phyloP scores from a whole-genome alignment of 2,113 vertebrate genomes.

The Australoheros scitulus region DNA sequence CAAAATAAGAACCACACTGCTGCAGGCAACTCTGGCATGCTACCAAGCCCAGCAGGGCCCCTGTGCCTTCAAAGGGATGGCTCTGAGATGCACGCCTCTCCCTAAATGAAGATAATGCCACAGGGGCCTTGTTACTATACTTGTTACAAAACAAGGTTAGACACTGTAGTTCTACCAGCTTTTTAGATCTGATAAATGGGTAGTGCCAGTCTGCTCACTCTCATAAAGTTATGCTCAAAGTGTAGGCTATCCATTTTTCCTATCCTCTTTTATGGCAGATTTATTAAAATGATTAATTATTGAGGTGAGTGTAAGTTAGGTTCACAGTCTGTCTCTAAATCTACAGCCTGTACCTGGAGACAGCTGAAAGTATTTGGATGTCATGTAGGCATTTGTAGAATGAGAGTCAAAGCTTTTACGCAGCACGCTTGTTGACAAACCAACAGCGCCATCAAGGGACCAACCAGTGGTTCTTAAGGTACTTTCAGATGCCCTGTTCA shows the following conservation, averaged over 20 bases:
- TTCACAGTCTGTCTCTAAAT: background rate
- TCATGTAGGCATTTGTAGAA: background rate
- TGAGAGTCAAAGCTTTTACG: background rate
- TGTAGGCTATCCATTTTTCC: background rate
- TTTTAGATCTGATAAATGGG: background rate
- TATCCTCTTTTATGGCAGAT: background rate
- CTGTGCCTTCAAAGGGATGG: slow-evolving; percentile 28
- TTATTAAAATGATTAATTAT: background rate
- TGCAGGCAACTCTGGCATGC: slow-evolving; percentile 10
- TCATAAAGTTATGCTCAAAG: background rate
- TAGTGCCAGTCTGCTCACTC: background rate
- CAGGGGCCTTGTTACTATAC: background rate
- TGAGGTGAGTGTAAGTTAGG: background rate
- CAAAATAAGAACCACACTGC: slow-evolving; percentile 35
- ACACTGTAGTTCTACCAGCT: background rate
- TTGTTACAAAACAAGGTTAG: background rate
- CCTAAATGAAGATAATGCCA: slow-evolving; percentile 13
- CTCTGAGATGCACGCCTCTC: background rate
- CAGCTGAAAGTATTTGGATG: background rate
- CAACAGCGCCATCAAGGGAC: background rate
- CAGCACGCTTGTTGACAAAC: slow-evolving; percentile 14
- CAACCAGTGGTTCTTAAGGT: background rate
- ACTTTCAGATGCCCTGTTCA: slow-evolving; percentile 8
- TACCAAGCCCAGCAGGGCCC: slow-evolving; percentile 14
- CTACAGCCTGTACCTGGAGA: background rate